These are phyloP conservation scores for Istiophorus platypterus DNA, from an alignment of 2,113 vertebrate species.

Conservation along the genomic window DNA sequence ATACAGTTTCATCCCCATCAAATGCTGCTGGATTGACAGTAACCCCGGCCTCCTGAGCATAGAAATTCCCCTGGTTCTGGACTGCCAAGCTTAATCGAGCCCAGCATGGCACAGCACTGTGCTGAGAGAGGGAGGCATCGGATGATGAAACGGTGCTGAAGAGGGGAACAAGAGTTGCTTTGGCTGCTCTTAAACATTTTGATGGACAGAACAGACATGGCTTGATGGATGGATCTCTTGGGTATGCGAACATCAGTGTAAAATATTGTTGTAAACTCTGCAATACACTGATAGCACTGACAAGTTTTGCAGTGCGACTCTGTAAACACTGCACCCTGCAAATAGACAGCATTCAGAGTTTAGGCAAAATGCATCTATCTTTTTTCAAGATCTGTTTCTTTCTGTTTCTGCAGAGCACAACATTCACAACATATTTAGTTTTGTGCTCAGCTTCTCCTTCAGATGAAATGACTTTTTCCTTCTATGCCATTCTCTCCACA, in stretches of 20 bases:
- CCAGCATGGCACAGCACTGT: neutral
- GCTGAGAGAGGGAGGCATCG: constrained; percentile 23
- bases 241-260: constrained; percentile 20
- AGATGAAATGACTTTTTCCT: neutral
- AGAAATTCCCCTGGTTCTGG: constrained; percentile 22
- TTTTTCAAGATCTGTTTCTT: neutral
- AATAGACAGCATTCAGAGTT: neutral
- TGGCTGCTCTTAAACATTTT: constrained; percentile 20
- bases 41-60: neutral
- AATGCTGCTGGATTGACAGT: constrained; percentile 41
- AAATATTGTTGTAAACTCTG: constrained; percentile 17
- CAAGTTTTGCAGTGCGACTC: neutral
- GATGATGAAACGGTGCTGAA: constrained; percentile 10
- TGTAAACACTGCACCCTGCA: neutral
- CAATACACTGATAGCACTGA: neutral
- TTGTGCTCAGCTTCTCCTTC: neutral
- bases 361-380: constrained; percentile 1
- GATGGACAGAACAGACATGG: constrained; percentile 12
- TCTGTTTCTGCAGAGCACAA: neutral
- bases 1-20: constrained; percentile 53
- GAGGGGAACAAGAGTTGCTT: constrained; percentile 22
- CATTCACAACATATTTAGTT: neutral
- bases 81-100: constrained; percentile 22
- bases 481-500: no score
- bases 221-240: constrained; percentile 35